phyloP scores from a whole-genome alignment of 2,888 invertebrate genomes.

The Papilio elwesi region DNA sequence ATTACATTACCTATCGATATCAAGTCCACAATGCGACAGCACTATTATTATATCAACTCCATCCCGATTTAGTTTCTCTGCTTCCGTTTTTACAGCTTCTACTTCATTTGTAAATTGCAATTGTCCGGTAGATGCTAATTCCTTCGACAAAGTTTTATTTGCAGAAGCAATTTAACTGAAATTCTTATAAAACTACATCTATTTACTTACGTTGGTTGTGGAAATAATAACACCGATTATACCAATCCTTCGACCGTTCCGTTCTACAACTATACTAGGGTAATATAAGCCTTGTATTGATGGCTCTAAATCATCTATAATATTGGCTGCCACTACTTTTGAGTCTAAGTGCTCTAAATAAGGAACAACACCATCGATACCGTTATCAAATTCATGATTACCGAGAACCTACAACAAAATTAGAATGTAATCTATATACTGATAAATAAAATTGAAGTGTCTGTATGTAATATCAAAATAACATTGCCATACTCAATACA shows the following conservation, averaged over 20 bases:
- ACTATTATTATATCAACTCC: slow-evolving; percentile 91
- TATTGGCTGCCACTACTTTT: slow-evolving; percentile 90
- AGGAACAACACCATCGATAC: slow-evolving; percentile 88
- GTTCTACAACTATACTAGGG: slow-evolving; percentile 86
- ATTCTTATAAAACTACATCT: slow-evolving; percentile 23
- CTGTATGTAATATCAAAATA: no score
- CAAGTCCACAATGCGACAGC: slow-evolving; percentile 91
- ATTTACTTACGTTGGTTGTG: slow-evolving; percentile 65
- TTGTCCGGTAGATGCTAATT: slow-evolving; percentile 86
- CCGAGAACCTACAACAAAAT: slow-evolving; percentile 86
- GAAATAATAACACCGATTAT: slow-evolving; percentile 89
- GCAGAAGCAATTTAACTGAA: background rate
- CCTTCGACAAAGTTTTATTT: slow-evolving; percentile 65
- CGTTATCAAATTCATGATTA: slow-evolving; percentile 94
- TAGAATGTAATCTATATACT: background rate
- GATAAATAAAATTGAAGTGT: no score
- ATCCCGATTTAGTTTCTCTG: slow-evolving; percentile 84
- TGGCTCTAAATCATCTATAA: slow-evolving; percentile 88
- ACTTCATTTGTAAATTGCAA: slow-evolving; percentile 88
- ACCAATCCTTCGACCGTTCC: slow-evolving; percentile 88
- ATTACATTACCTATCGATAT: slow-evolving; percentile 81
- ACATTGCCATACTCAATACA: no score
- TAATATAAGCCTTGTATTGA: slow-evolving; percentile 86
- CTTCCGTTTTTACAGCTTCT: slow-evolving; percentile 86
- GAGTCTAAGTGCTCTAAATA: slow-evolving; percentile 86